These are phyloP conservation scores for Drosophila insularis DNA, from an alignment of 1,140 invertebrate species.

Conservation along the genomic window DNA sequence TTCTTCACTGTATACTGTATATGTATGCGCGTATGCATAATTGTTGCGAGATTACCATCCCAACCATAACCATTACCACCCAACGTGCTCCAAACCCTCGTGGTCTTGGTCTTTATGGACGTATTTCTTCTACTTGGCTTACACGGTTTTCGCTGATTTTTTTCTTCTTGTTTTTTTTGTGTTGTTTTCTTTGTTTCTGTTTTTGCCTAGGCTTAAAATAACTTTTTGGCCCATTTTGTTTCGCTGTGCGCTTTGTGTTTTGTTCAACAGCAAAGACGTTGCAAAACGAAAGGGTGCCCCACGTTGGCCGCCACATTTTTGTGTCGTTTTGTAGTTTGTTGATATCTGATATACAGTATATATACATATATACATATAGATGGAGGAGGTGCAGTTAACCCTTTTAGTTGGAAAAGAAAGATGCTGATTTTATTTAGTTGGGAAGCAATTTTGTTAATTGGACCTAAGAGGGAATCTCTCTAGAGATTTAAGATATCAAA, in stretches of 20 bases:
- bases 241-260: constrained; percentile 47
- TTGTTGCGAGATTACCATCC: constrained; percentile 72
- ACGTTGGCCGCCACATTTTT: background rate
- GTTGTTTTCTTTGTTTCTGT: constrained; percentile 10
- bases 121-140: constrained; percentile 46
- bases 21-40: constrained; percentile 72
- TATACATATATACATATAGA: no score
- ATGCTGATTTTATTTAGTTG: constrained; percentile 6
- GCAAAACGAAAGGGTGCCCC: background rate
- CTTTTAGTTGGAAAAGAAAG: background rate
- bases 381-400: background rate
- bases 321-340: background rate
- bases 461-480: background rate
- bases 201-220: constrained; percentile 67
- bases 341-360: background rate
- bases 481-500: background rate
- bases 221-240: constrained; percentile 77
- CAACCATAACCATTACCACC: constrained; percentile 15
- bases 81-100: background rate
- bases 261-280: constrained; percentile 19
- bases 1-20: constrained; percentile 26
- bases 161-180: constrained; percentile 1
- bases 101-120: constrained; percentile 26
- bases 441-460: constrained; percentile 8
- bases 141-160: constrained; percentile 26